Evolutionary conservation across 2,888 invertebrate species (phyloP).

Genomic region (Strigamia transsilvanica): DNA sequence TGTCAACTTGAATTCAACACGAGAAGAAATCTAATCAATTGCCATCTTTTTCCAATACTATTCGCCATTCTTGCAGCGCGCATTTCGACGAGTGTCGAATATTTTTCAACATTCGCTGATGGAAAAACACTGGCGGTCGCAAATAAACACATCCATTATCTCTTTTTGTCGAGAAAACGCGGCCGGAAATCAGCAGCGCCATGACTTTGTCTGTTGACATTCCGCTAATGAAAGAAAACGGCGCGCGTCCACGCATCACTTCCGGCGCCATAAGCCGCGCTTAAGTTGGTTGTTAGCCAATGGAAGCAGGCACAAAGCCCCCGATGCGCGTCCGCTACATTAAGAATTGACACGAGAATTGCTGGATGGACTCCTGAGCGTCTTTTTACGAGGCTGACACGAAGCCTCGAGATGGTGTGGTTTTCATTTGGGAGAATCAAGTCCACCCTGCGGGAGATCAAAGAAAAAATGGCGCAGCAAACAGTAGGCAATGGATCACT

Average conservation of each 20-base stretch:
- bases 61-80: too few relatives aligned
- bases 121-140: constrained; percentile 1
- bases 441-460: constrained; percentile 13
- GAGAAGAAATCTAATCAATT: too few relatives aligned
- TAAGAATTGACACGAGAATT: constrained; percentile 21
- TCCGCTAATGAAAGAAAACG: constrained; percentile 17
- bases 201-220: constrained; percentile 21
- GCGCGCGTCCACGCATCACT: constrained; percentile 30
- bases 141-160: constrained; percentile 30
- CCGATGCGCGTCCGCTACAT: constrained; percentile 23
- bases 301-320: neutral
- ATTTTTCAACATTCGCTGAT: too few relatives aligned
- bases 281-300: constrained; percentile 21
- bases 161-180: neutral
- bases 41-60: too few relatives aligned
- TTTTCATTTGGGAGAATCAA: constrained; percentile 30
- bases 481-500: neutral
- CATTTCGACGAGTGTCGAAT: too few relatives aligned
- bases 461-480: constrained; percentile 4
- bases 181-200: constrained; percentile 21
- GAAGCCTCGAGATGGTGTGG: constrained; percentile 14
- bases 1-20: too few relatives aligned
- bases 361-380: neutral
- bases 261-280: constrained; percentile 21
- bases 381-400: constrained; percentile 26